These are phyloP conservation scores for Anas capensis DNA, from an alignment of 2,797 vertebrate species.

Conservation along the genomic window DNA sequence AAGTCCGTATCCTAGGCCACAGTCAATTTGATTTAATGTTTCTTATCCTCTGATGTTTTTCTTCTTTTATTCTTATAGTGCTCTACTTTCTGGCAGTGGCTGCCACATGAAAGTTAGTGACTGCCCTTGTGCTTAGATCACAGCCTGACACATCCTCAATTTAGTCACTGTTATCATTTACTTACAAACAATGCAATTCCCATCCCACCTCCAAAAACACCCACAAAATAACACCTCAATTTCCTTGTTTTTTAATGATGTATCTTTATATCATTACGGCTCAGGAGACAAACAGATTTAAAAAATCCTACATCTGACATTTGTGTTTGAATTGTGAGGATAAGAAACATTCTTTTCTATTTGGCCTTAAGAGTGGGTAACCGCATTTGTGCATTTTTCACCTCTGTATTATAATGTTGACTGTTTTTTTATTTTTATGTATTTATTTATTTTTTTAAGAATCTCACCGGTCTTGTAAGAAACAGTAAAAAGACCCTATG, in stretches of 20 bases:
- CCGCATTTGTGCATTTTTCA: constrained; percentile 38
- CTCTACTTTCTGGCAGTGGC: neutral
- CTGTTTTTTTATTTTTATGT: constrained; percentile 55
- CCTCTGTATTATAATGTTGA: constrained; percentile 34
- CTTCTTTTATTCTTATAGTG: neutral
- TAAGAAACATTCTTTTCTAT: constrained; percentile 35
- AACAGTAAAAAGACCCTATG: constrained; percentile 66
- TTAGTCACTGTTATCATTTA: neutral
- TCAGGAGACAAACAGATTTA: neutral
- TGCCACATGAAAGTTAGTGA: constrained; percentile 5
- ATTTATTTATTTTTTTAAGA: constrained; percentile 62
- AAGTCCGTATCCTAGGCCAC: constrained; percentile 8
- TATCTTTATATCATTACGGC: neutral
- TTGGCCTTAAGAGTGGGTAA: neutral
- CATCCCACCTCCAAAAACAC: neutral
- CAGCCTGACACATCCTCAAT: neutral
- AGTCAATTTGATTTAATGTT: constrained; percentile 35
- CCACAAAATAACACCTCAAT: neutral
- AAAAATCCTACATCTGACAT: constrained; percentile 1
- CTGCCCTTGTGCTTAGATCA: neutral
- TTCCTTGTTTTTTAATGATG: neutral
- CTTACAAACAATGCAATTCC: constrained; percentile 5
- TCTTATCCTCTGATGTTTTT: constrained; percentile 46
- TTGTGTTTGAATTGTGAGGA: constrained; percentile 37
- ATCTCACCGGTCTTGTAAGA: constrained; percentile 64